phyloP scores from a whole-genome alignment of 2,113 vertebrate species.

The Urocitellus parryii region DNA sequence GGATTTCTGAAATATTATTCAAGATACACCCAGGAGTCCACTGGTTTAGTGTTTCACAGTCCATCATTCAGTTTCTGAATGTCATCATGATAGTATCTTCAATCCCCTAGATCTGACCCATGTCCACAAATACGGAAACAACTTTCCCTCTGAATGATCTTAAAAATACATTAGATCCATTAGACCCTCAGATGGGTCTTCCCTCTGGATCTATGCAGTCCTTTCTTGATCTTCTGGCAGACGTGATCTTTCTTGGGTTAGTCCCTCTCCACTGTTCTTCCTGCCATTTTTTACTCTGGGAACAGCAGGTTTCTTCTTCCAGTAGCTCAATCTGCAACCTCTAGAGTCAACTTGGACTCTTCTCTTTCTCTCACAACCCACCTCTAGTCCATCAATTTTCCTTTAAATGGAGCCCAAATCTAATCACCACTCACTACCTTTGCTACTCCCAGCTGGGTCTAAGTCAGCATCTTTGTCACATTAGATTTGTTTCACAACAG shows the following conservation, averaged over 20 bases:
- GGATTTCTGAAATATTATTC: not conserved
- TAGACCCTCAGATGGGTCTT: not conserved
- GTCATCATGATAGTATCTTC: not conserved
- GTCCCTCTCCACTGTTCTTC: not conserved
- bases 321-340: not conserved
- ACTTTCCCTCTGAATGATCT: not conserved
- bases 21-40: not conserved
- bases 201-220: no score
- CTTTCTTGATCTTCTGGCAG: not conserved
- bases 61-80: not conserved
- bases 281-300: not conserved
- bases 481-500: not conserved
- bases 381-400: not conserved
- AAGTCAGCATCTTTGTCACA: not conserved
- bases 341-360: not conserved
- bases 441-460: not conserved
- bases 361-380: not conserved
- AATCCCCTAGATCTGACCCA: not conserved
- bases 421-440: not conserved
- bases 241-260: not conserved
- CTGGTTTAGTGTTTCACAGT: not conserved
- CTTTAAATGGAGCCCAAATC: not conserved
- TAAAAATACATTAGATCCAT: not conserved
- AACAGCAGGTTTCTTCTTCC: not conserved
- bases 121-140: not conserved